Evolutionary conservation across 2,888 invertebrate genomes (phyloP).

Genomic region (Lepidochitona cinerea): DNA sequence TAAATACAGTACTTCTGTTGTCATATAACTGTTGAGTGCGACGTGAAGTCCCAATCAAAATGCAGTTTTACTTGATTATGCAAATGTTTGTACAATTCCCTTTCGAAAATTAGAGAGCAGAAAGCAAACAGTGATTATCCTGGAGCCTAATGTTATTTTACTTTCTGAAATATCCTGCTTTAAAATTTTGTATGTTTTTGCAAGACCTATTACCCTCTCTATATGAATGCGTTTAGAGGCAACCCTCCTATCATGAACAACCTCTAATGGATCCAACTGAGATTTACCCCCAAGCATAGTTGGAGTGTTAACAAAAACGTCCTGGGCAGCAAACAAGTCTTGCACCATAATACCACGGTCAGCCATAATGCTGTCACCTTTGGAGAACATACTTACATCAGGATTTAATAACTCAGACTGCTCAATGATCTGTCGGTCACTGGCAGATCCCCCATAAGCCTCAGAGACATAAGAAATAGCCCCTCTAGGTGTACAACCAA

Average conservation of each 20-base stretch:
- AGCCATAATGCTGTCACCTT: constrained; percentile 20
- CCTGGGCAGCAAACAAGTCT: constrained; percentile 20
- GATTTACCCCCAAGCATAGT: constrained; percentile 16
- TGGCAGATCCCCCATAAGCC: constrained; percentile 14
- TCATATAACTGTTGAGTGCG: no score
- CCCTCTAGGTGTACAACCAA: constrained; percentile 29
- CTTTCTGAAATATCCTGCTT: constrained; percentile 8
- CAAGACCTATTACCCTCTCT: constrained; percentile 29
- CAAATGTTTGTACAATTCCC: constrained; percentile 20
- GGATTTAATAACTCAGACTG: neutral
- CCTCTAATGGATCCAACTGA: constrained; percentile 14
- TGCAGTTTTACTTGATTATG: no score
- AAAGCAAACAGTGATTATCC: constrained; percentile 22
- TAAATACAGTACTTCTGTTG: no score
- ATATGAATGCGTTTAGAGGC: constrained; percentile 19
- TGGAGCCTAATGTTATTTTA: constrained; percentile 15
- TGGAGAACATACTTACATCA: neutral
- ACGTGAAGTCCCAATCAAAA: no score
- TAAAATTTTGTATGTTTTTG: constrained; percentile 27
- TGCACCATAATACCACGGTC: constrained; percentile 26
- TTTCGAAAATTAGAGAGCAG: constrained; percentile 28
- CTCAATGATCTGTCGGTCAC: constrained; percentile 22
- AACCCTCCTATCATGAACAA: constrained; percentile 17
- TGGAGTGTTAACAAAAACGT: constrained; percentile 18
- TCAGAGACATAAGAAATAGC: constrained; percentile 21